Conservation (phyloP, 2,113 vertebrate species). For the Polypterus bichir region DNA sequence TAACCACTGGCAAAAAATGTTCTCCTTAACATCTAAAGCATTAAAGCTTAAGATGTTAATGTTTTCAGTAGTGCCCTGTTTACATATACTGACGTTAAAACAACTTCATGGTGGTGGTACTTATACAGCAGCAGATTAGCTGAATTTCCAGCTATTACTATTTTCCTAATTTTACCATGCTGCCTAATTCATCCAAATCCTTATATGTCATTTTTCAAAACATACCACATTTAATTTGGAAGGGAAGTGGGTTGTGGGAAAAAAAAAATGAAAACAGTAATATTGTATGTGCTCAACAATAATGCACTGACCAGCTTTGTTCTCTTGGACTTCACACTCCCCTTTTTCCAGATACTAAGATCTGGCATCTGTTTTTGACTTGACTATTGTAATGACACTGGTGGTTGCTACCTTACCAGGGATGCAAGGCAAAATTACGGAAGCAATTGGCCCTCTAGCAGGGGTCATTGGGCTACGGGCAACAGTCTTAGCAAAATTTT, state of each 20-base stretch:
- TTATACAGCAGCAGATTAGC: conserved; percentile 5
- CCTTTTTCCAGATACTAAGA: conserved; percentile 66
- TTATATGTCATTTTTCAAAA: too few relatives aligned
- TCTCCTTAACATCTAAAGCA: too few relatives aligned
- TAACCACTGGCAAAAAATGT: too few relatives aligned
- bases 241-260: background rate
- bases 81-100: background rate
- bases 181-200: conserved; percentile 5
- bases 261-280: conserved; percentile 1
- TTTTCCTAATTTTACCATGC: conserved; percentile 2
- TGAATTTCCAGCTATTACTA: conserved; percentile 8
- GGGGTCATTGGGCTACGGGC: conserved; percentile 78
- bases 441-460: conserved; percentile 66
- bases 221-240: background rate
- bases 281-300: conserved; percentile 49
- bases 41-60: too few relatives aligned
- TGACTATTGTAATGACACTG: conserved; percentile 98
- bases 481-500: conserved; percentile 95
- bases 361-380: conserved; percentile 90
- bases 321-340: conserved; percentile 10
- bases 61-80: background rate
- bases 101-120: conserved; percentile 15
- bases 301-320: conserved; percentile 57
- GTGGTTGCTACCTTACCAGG: conserved; percentile 93
- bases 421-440: conserved; percentile 76